Evolutionary conservation across 2,888 invertebrate species (phyloP).

Genomic region (Trissoscelio sp.): DNA sequence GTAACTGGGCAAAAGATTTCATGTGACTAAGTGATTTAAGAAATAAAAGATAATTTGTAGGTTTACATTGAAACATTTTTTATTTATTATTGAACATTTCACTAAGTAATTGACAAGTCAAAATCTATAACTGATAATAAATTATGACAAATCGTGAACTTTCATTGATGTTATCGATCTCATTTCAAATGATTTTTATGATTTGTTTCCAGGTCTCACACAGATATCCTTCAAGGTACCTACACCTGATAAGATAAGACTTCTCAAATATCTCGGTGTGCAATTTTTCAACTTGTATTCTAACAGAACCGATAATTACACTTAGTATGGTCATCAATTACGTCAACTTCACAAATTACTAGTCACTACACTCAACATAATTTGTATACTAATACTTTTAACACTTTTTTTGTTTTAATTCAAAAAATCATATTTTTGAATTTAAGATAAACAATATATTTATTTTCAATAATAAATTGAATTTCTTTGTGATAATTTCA

Average conservation of each 20-base stretch:
- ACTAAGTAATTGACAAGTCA: not conserved
- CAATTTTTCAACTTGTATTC: constrained; percentile 16
- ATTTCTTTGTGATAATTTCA: too few species aligned
- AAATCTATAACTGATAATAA: not conserved
- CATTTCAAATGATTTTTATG: constrained; percentile 24
- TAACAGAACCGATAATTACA: constrained; percentile 1
- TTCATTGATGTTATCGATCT: constrained; percentile 15
- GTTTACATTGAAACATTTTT: too few species aligned
- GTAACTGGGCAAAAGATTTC: too few species aligned
- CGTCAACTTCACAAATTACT: not conserved
- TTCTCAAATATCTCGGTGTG: constrained; percentile 26
- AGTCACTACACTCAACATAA: not conserved
- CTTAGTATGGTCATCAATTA: constrained; percentile 17
- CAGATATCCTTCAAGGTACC: constrained; percentile 44
- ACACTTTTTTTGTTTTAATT: too few species aligned
- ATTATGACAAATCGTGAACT: constrained; percentile 6
- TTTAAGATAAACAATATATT: too few species aligned
- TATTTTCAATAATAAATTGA: too few species aligned
- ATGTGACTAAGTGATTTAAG: too few species aligned
- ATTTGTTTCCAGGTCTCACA: constrained; percentile 31
- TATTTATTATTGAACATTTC: not conserved
- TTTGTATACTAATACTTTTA: too few species aligned
- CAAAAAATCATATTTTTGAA: too few species aligned
- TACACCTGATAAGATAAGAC: constrained; percentile 30
- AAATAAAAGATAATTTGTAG: too few species aligned